Conservation (phyloP, 1,140 invertebrate species). For the Brachionus sp. region DNA sequence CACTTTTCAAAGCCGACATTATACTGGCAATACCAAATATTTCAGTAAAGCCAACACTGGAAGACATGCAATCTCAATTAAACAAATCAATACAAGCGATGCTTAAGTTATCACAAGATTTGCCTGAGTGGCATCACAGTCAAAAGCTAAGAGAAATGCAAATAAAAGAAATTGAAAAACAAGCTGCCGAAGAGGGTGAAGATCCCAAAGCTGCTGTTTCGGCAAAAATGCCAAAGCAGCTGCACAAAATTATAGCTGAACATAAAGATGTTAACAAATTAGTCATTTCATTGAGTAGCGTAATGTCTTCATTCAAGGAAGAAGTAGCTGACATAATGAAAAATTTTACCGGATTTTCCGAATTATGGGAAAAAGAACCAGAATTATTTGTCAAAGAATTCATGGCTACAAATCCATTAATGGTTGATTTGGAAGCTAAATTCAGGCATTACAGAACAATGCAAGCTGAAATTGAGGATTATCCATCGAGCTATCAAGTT, state of each 20-base stretch:
- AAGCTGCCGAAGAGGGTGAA: conserved; percentile 53
- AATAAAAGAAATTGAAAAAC: conserved; percentile 62
- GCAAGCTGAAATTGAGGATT: conserved; percentile 57
- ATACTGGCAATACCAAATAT: conserved; percentile 80
- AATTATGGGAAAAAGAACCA: conserved; percentile 65
- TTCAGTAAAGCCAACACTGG: conserved; percentile 76
- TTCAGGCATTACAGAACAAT: conserved; percentile 62
- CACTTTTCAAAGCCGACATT: conserved; percentile 63
- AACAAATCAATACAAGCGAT: conserved; percentile 62
- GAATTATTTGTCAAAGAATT: conserved; percentile 72
- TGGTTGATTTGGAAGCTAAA: conserved; percentile 76
- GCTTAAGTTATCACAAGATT: conserved; percentile 56
- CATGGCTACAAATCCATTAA: conserved; percentile 67
- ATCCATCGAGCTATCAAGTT: conserved; percentile 54
- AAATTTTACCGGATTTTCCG: conserved; percentile 53
- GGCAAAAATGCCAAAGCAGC: conserved; percentile 52
- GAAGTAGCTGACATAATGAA: conserved; percentile 55
- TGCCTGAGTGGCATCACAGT: conserved; percentile 58
- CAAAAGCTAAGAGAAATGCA: conserved; percentile 4
- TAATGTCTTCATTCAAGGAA: conserved; percentile 56
- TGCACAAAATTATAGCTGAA: conserved; percentile 59
- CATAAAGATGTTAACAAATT: conserved; percentile 60
- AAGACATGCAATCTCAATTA: conserved; percentile 85
- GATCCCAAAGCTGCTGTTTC: conserved; percentile 54
- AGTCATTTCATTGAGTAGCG: conserved; percentile 59